Base-by-base conservation (phyloP, 2,888 invertebrate genomes). In the Gari tellinella region DNA sequence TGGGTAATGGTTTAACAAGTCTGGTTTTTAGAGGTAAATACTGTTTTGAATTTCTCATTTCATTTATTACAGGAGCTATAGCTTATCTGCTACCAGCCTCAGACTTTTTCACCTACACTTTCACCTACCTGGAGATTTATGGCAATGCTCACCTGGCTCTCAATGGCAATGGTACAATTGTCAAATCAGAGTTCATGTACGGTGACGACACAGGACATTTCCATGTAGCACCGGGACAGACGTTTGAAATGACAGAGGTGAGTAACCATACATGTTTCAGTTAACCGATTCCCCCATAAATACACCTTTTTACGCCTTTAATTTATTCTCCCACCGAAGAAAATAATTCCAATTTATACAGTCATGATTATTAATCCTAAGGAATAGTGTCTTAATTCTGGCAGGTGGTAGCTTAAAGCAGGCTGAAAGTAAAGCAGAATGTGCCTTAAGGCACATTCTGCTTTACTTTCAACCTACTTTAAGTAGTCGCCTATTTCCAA, bases 201-300 rank as follows among this genome's bases (percentile, higher is more conserved):
- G 87, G 87, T 15, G 87, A 87, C 63, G 87, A 86, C 70, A 86
- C 84, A 3, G 86, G 81, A 15, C 84, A 86, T 37, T 40, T 86
- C 2, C 86, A 86, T 48, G 69, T 87, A 14, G 76, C 72, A 0
- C 87, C 87, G 3, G 64, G 63, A 38, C 81, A 84, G 17, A 80
- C 64, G 0, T 62, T 84, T 41, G 73, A 82, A 48, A 63, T 80
- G 14, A 82, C 78, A 1, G 83, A 86, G 80, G 85, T 83, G 65
- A 43, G 62, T 26, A n/a, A n/a, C n/a, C n/a, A n/a, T n/a, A n/a
- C n/a, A n/a, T n/a, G n/a, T n/a, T n/a, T n/a, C n/a, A n/a, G n/a
- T n/a, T n/a, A n/a, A n/a, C n/a, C n/a, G n/a, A n/a, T n/a, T n/a
- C n/a, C n/a, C n/a, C n/a, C n/a, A n/a, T n/a, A n/a, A n/a, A n/a